These are phyloP conservation scores for Limnothrissa miodon DNA, from an alignment of 2,113 vertebrate genomes.

Conservation along the genomic window DNA sequence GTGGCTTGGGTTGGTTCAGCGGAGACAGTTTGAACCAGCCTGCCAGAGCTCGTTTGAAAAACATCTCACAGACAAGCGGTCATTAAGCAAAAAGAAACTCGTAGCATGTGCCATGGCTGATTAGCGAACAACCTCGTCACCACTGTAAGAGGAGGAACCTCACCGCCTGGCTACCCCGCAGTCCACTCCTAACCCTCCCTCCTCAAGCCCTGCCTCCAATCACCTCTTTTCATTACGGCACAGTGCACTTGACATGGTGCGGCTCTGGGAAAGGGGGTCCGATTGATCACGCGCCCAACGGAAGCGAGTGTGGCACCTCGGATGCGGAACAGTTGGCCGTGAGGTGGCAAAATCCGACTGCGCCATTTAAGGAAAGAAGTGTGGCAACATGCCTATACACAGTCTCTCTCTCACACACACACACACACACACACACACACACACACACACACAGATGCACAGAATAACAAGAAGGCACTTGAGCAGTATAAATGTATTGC, in stretches of 20 bases:
- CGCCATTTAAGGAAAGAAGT: not conserved
- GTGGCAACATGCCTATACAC: not conserved
- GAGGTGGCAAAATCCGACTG: not conserved
- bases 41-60: not conserved
- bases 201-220: not conserved
- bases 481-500: not conserved
- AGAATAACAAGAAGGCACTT: not conserved
- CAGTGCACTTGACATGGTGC: not conserved
- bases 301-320: not conserved
- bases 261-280: not conserved
- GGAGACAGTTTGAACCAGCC: not conserved
- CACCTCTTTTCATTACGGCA: not conserved
- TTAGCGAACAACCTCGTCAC: constrained; percentile 28
- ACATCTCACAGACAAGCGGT: constrained; percentile 24
- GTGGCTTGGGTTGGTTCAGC: no score
- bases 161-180: not conserved
- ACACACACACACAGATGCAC: not conserved
- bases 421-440: not conserved
- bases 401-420: not conserved
- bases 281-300: not conserved
- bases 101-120: constrained; percentile 35
- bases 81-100: constrained; percentile 41
- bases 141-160: constrained; percentile 16
- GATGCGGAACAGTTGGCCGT: not conserved
- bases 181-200: not conserved